A percentile compares a stretch with the other conserved stretches of the same genome.
phyloP scores from a whole-genome alignment of 2,888 invertebrate genomes.

The Microctonus aethiopoides region DNA sequence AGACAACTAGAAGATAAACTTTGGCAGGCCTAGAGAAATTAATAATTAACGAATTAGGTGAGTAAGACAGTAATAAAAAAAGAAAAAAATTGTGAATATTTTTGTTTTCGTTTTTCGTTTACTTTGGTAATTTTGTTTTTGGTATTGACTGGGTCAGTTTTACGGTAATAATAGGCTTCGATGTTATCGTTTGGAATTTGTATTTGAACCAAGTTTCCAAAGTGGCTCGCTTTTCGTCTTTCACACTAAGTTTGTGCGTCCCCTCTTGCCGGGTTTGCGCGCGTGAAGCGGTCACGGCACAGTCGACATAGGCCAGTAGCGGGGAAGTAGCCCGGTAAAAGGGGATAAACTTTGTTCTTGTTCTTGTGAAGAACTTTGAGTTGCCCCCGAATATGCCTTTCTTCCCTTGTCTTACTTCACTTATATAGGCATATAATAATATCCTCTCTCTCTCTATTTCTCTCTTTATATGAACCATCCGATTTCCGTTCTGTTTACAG shows the following conservation, averaged over 20 bases:
- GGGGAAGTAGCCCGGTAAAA: conserved; percentile 32
- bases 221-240: conserved; percentile 55
- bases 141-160: conserved; percentile 24
- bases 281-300: conserved; percentile 26
- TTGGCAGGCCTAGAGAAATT: background rate
- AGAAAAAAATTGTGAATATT: background rate
- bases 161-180: conserved; percentile 32
- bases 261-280: conserved; percentile 47
- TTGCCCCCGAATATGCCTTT: conserved; percentile 49
- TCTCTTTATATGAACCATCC: conserved; percentile 33
- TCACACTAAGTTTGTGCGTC: conserved; percentile 50
- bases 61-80: background rate
- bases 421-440: conserved; percentile 24
- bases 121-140: background rate
- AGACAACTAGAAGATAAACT: background rate
- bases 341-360: conserved; percentile 65
- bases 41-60: background rate
- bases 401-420: conserved; percentile 33
- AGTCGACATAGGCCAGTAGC: conserved; percentile 29
- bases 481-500: conserved; percentile 23
- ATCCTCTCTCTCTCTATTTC: conserved; percentile 20
- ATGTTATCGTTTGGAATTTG: conserved; percentile 50
- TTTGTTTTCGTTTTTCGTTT: background rate
- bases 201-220: conserved; percentile 60
- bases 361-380: conserved; percentile 65